Conservation (phyloP, 1,140 invertebrate genomes). For the Drosophila pseudoobscura region DNA sequence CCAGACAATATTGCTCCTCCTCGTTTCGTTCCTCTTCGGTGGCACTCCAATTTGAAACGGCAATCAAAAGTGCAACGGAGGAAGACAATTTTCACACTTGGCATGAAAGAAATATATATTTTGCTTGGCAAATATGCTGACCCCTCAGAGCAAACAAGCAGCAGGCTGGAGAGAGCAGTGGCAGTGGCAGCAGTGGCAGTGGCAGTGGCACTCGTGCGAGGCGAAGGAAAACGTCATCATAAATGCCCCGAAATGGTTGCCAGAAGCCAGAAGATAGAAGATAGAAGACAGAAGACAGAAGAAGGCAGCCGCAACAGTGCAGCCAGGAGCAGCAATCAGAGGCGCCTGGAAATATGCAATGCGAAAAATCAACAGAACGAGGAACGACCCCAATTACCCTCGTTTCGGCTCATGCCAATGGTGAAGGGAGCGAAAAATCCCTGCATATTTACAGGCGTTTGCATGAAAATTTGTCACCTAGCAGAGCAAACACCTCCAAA, state of each 20-base stretch:
- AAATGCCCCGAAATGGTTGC: conserved; percentile 49
- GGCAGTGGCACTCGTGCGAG: conserved; percentile 66
- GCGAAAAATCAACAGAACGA: conserved; percentile 72
- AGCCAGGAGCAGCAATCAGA: conserved; percentile 43
- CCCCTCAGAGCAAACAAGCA: conserved; percentile 73
- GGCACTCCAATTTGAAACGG: conserved; percentile 60
- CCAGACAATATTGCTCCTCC: conserved; percentile 12
- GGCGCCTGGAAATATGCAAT: conserved; percentile 74
- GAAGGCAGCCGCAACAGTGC: conserved; percentile 33
- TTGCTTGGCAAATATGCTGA: conserved; percentile 77
- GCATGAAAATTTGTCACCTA: conserved; percentile 81
- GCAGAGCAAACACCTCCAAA: conserved; percentile 63
- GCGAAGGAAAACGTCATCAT: conserved; percentile 70
- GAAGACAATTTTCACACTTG: conserved; percentile 78
- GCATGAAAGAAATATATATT: conserved; percentile 64
- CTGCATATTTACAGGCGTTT: conserved; percentile 77
- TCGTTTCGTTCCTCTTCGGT: conserved; percentile 26
- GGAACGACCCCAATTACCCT: conserved; percentile 79
- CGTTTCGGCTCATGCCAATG: conserved; percentile 57
- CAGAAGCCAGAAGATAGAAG: conserved; percentile 18
- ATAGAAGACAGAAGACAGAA: not conserved
- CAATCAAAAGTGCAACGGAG: conserved; percentile 77
- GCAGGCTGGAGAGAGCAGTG: conserved; percentile 21
- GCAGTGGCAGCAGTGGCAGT: conserved; percentile 10
- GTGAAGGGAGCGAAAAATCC: conserved; percentile 55